These are phyloP conservation scores for Vanessa tameamea DNA, from an alignment of 1,140 invertebrate genomes.

Conservation along the genomic window DNA sequence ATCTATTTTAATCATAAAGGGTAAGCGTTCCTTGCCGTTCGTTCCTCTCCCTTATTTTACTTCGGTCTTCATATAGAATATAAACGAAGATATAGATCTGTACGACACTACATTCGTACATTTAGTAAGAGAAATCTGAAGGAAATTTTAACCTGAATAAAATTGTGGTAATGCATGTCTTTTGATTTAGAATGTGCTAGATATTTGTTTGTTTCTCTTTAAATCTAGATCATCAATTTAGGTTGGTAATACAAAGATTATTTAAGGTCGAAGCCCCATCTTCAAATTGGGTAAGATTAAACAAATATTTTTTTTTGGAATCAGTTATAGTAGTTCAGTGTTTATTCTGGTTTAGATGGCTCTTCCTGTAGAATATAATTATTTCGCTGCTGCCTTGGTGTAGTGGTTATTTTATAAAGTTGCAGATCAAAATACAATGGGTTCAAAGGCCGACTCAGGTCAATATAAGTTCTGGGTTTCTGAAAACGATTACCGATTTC, in stretches of 20 bases:
- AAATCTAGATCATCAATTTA: conserved; percentile 14
- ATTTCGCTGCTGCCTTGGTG: too few species aligned
- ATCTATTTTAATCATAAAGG: conserved; percentile 34
- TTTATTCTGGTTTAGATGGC: too few species aligned
- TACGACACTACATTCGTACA: neutral
- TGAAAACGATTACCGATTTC: too few species aligned
- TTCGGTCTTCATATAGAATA: conserved; percentile 20
- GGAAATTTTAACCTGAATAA: neutral
- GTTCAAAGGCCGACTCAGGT: too few species aligned
- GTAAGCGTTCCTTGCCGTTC: conserved; percentile 30
- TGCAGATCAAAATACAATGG: too few species aligned
- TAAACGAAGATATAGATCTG: neutral
- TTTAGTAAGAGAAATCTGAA: neutral
- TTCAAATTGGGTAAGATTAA: neutral
- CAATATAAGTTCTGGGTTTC: too few species aligned
- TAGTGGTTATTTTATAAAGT: too few species aligned
- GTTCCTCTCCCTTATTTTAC: conserved; percentile 25
- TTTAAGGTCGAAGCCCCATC: neutral
- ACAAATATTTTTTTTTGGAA: neutral
- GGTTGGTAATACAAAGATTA: conserved; percentile 2
- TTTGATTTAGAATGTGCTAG: conserved; percentile 7
- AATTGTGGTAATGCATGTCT: neutral
- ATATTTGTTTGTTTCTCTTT: conserved; percentile 24
- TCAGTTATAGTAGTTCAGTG: too few species aligned
- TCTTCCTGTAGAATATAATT: too few species aligned